Evolutionary conservation across 2,888 invertebrate species (phyloP).

Genomic region (Noctua fimbriata): DNA sequence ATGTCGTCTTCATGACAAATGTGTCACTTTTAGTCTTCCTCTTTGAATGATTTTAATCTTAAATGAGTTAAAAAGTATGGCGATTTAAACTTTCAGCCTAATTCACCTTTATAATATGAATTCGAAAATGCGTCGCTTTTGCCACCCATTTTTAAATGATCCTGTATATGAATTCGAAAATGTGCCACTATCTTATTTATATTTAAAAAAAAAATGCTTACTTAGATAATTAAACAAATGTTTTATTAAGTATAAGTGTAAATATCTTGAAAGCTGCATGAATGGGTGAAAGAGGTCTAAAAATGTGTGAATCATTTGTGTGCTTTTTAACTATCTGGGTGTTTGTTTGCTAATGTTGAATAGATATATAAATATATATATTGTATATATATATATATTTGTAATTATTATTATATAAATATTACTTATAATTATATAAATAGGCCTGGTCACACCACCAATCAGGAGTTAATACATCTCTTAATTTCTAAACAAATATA

Average conservation of each 20-base stretch:
- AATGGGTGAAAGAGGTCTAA: not conserved
- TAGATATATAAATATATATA: not conserved
- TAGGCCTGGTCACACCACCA: slow-evolving; percentile 5
- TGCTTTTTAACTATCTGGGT: not conserved
- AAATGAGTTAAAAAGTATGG: not conserved
- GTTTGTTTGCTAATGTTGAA: slow-evolving; percentile 1
- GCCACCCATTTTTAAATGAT: not conserved
- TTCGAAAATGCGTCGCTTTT: not conserved
- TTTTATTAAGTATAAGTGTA: not conserved
- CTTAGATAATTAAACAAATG: not conserved
- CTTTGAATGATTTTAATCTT: not conserved
- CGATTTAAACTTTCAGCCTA: not conserved
- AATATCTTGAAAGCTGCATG: slow-evolving; percentile 25
- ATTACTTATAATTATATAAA: not conserved
- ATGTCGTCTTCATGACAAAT: not conserved
- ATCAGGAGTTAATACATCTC: not conserved
- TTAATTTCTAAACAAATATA: not conserved
- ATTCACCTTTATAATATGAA: not conserved
- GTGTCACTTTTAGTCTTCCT: not conserved
- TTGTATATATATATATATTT: not conserved
- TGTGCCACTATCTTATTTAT: not conserved
- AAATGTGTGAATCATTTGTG: not conserved
- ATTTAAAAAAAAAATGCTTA: not conserved
- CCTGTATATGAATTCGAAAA: not conserved
- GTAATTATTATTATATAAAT: not conserved